Percentiles rank a stretch among this genome's conserved stretches.
Conservation (phyloP, 2,797 vertebrate species). For the Danio albolineatus region DNA sequence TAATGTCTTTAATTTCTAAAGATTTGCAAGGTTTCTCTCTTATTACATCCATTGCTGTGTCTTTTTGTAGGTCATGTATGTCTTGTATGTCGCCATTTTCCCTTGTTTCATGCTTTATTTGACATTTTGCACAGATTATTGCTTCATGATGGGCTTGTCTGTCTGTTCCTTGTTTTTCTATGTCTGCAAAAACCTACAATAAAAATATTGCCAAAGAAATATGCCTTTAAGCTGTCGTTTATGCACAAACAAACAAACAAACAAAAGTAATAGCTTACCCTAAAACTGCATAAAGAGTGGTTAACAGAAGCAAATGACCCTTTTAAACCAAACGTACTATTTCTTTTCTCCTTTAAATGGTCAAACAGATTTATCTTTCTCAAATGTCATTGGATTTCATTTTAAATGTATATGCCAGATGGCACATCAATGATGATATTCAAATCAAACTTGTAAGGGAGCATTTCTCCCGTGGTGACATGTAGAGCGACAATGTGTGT, state of each 20-base stretch:
- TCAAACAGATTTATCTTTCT: background rate
- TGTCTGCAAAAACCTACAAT: too few relatives aligned
- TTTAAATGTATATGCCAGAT: constrained; percentile 60
- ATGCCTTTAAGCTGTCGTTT: background rate
- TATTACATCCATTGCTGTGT: too few relatives aligned
- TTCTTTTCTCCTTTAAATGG: background rate
- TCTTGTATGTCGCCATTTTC: too few relatives aligned
- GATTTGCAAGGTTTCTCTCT: too few relatives aligned
- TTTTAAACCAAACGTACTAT: background rate
- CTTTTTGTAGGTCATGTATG: too few relatives aligned
- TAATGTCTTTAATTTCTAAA: too few relatives aligned
- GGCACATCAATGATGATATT: constrained; percentile 64
- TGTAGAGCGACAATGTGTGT: background rate
- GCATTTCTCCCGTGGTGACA: background rate
- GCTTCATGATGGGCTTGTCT: too few relatives aligned
- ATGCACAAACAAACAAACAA: background rate
- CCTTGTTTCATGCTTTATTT: too few relatives aligned
- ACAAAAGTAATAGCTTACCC: background rate
- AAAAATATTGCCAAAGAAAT: too few relatives aligned
- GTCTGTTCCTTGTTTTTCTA: too few relatives aligned
- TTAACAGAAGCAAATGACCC: background rate
- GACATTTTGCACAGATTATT: too few relatives aligned
- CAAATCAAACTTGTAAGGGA: constrained; percentile 46
- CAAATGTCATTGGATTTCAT: constrained; percentile 71
- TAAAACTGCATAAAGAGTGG: background rate